Conservation (phyloP, 1,140 invertebrate genomes). For the Orius laevigatus region DNA sequence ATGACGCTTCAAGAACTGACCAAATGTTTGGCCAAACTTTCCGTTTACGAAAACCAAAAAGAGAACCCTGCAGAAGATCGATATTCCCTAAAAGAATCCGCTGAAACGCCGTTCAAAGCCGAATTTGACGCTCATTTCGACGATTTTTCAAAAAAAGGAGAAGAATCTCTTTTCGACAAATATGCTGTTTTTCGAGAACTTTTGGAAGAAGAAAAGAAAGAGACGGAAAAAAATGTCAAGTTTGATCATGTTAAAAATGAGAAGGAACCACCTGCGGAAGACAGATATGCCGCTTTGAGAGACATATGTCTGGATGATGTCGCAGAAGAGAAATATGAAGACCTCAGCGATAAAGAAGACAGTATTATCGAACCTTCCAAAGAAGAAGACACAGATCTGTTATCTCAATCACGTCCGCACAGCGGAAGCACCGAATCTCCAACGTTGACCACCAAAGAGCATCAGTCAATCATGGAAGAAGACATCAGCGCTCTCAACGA, state of each 20-base stretch:
- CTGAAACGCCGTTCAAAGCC: constrained; percentile 32
- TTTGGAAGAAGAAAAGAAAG: constrained; percentile 44
- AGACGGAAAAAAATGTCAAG: constrained; percentile 9
- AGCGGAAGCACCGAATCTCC: constrained; percentile 23
- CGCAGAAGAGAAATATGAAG: constrained; percentile 19
- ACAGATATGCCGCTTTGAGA: constrained; percentile 50
- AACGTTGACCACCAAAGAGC: constrained; percentile 21
- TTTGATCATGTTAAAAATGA: constrained; percentile 12
- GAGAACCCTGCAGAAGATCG: constrained; percentile 17
- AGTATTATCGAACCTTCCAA: constrained; percentile 17
- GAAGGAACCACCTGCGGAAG: constrained; percentile 24
- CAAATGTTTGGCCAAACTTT: constrained; percentile 42
- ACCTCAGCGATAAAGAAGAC: constrained; percentile 21
- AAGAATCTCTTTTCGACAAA: constrained; percentile 41
- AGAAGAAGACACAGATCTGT: constrained; percentile 22
- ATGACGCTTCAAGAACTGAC: constrained; percentile 73
- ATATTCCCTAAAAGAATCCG: constrained; percentile 22
- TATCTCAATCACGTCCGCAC: constrained; percentile 20
- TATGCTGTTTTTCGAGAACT: constrained; percentile 75
- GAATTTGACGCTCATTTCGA: constrained; percentile 44
- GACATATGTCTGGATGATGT: constrained; percentile 47
- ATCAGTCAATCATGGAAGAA: constrained; percentile 24
- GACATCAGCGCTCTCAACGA: constrained; percentile 21
- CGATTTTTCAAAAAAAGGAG: constrained; percentile 10
- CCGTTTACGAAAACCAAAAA: constrained; percentile 19